Evolutionary conservation across 64 coral and sea anemone genomes (phyloP).

Genomic region (Dendrophyllia cribrosa): DNA sequence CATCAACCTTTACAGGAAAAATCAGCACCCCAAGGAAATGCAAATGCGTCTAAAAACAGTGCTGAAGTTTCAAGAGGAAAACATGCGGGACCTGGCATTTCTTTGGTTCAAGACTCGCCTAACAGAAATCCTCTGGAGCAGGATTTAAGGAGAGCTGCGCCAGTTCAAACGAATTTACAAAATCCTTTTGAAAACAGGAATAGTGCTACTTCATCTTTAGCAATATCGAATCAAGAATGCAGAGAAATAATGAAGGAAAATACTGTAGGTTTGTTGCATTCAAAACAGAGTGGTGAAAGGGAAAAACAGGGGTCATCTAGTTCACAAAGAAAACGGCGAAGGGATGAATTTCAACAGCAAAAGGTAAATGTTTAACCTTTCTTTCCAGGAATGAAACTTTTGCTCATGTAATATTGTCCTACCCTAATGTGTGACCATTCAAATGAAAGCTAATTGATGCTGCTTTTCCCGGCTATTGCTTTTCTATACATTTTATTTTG

Average conservation of each 20-base stretch:
- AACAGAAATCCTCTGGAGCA: background rate
- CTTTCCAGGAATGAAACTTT: background rate
- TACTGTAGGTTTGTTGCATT: background rate
- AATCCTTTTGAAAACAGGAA: background rate
- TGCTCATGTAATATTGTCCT: too few species aligned
- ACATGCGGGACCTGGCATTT: background rate
- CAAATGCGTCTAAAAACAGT: background rate
- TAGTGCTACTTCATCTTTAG: background rate
- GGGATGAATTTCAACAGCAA: background rate
- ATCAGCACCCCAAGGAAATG: background rate
- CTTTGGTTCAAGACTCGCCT: background rate
- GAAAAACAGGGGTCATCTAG: background rate
- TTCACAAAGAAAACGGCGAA: background rate
- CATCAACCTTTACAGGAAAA: constrained; percentile 20
- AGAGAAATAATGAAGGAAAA: background rate
- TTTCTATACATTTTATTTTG: too few species aligned
- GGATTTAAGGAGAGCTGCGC: background rate
- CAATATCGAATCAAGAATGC: background rate
- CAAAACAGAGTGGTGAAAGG: background rate
- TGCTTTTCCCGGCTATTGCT: too few species aligned
- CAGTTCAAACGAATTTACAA: background rate
- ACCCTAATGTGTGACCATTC: too few species aligned
- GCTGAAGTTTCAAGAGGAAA: background rate
- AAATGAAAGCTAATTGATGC: too few species aligned
- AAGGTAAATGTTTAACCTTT: constrained; percentile 7